Conservation (phyloP, 2,113 vertebrate genomes). For the Clarias gariepinus region DNA sequence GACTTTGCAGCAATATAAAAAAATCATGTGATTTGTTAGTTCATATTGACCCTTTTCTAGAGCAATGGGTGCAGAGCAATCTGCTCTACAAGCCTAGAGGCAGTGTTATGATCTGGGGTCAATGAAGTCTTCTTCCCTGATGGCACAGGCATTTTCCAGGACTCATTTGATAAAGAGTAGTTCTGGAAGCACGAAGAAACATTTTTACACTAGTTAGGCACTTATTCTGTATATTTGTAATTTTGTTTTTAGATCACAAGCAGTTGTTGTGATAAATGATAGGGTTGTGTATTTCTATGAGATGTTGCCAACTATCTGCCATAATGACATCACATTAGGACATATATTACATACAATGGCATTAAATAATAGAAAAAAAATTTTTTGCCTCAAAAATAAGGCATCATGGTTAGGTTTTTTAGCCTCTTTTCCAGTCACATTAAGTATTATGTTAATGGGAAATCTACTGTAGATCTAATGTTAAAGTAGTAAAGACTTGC, state of each 20-base stretch:
- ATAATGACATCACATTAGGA: neutral
- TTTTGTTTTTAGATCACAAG: neutral
- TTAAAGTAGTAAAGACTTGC: neutral
- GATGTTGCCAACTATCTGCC: neutral
- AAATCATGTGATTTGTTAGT: too few relatives aligned
- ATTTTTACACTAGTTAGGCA: too few relatives aligned
- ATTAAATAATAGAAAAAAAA: neutral
- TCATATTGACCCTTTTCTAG: too few relatives aligned
- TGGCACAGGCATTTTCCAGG: too few relatives aligned
- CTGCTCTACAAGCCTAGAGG: too few relatives aligned
- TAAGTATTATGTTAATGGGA: neutral
- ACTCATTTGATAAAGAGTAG: too few relatives aligned
- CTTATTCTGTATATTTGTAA: neutral
- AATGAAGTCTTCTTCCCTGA: too few relatives aligned
- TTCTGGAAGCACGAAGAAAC: too few relatives aligned
- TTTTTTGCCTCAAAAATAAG: neutral
- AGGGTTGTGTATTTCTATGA: neutral
- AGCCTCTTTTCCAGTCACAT: neutral
- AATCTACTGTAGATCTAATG: neutral
- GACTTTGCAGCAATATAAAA: too few relatives aligned
- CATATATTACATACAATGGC: neutral
- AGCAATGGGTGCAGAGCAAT: too few relatives aligned
- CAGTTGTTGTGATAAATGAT: neutral
- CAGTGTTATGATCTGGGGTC: too few relatives aligned
- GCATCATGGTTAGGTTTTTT: neutral